phyloP scores from a whole-genome alignment of 30 jellyfish, hydroid and myxozoan species.

The Cassiopea xamachana region DNA sequence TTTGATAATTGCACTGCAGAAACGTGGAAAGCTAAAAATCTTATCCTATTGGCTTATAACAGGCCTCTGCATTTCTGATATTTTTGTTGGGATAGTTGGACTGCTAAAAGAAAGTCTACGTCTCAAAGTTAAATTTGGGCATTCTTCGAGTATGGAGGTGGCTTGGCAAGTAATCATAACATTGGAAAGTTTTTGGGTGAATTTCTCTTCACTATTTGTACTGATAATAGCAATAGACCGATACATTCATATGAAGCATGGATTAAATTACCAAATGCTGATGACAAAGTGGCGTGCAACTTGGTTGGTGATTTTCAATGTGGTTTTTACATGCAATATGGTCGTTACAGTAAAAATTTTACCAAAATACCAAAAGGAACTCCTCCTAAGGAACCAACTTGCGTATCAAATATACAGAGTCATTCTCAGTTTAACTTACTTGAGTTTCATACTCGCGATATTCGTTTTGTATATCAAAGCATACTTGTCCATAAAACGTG shows the following conservation, averaged over 20 bases:
- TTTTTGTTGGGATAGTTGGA: constrained; percentile 35
- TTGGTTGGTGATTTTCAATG: constrained; percentile 17
- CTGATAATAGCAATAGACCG: constrained; percentile 62
- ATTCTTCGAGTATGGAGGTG: neutral
- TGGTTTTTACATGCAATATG: constrained; percentile 15
- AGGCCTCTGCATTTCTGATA: constrained; percentile 24
- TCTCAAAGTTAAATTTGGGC: neutral
- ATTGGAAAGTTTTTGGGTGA: constrained; percentile 7
- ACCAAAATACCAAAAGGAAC: constrained; percentile 12
- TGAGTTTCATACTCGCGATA: neutral
- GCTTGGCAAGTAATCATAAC: neutral
- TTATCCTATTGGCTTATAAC: constrained; percentile 25
- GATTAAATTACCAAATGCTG: neutral
- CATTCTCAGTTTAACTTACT: constrained; percentile 29
- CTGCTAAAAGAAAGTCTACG: neutral
- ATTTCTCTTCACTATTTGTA: constrained; percentile 29
- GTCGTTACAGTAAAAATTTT: neutral
- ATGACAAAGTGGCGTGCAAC: constrained; percentile 55
- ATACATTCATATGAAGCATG: constrained; percentile 45
- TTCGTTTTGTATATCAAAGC: constrained; percentile 17
- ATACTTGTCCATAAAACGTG: constrained; percentile 3
- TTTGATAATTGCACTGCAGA: constrained; percentile 32
- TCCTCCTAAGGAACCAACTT: neutral
- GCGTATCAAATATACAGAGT: constrained; percentile 43
- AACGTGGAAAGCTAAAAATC: neutral